Evolutionary conservation across 2,888 invertebrate species (phyloP).

Genomic region (Acronicta aceris): DNA sequence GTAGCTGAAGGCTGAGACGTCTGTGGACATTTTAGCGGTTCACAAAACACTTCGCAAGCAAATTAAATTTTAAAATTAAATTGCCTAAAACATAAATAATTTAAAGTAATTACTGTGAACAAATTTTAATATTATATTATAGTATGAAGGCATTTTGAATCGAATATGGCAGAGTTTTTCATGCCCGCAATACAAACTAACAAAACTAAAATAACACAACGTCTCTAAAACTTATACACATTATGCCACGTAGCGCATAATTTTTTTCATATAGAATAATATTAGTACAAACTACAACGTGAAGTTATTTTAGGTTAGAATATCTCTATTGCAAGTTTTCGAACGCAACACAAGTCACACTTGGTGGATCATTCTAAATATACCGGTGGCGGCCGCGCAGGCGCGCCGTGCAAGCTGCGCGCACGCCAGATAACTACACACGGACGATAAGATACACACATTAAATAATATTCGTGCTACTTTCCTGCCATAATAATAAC

Average conservation of each 20-base stretch:
- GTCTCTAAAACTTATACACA: constrained; percentile 17
- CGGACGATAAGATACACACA: constrained; percentile 81
- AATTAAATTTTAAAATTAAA: too few relatives aligned
- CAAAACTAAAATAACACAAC: constrained; percentile 19
- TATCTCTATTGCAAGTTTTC: constrained; percentile 64
- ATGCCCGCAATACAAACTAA: constrained; percentile 3
- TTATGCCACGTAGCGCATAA: constrained; percentile 47
- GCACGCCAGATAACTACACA: constrained; percentile 77
- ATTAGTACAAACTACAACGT: constrained; percentile 52
- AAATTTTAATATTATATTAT: too few relatives aligned
- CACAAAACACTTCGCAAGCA: too few relatives aligned
- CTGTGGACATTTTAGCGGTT: too few relatives aligned
- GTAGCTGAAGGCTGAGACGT: too few relatives aligned
- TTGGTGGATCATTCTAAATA: constrained; percentile 86
- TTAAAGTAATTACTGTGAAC: too few relatives aligned
- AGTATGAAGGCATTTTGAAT: too few relatives aligned
- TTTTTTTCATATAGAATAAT: constrained; percentile 49
- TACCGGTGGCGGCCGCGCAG: constrained; percentile 81
- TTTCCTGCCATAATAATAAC: constrained; percentile 62
- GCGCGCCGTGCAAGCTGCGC: constrained; percentile 75
- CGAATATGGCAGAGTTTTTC: neutral
- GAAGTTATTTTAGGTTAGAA: constrained; percentile 70
- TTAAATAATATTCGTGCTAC: constrained; percentile 72
- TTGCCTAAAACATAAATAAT: too few relatives aligned
- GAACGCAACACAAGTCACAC: constrained; percentile 77